Conservation (phyloP, 2,888 invertebrate species). For the Noctua pronuba region DNA sequence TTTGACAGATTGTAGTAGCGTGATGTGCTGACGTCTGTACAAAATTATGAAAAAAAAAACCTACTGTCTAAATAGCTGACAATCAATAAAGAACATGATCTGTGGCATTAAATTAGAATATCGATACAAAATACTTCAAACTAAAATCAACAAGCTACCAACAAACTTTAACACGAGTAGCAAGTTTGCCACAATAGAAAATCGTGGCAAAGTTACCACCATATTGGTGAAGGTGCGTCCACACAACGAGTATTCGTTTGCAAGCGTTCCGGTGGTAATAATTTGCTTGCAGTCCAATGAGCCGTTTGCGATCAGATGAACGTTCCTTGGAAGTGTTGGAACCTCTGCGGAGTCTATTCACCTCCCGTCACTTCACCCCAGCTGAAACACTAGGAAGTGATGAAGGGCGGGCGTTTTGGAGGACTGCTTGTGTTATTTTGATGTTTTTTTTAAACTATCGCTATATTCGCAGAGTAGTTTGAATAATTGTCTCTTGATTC, state of each 20-base stretch:
- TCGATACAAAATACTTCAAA: constrained; percentile 1
- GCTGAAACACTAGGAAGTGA: not conserved
- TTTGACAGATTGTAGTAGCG: too few relatives aligned
- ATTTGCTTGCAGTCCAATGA: not conserved
- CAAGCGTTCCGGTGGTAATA: not conserved
- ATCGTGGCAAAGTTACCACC: constrained; percentile 32
- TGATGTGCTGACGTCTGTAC: too few relatives aligned
- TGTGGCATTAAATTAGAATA: constrained; percentile 4
- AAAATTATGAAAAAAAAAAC: not conserved
- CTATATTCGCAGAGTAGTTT: not conserved
- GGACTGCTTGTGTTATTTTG: not conserved
- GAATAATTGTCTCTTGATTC: not conserved
- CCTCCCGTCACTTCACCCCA: not conserved
- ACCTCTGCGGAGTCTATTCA: not conserved
- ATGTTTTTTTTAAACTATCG: not conserved
- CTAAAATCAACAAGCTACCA: constrained; percentile 19
- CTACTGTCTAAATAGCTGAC: constrained; percentile 10
- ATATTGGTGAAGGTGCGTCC: not conserved
- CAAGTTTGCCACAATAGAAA: constrained; percentile 23
- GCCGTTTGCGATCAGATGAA: not conserved
- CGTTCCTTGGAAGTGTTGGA: not conserved
- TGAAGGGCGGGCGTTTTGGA: too few relatives aligned
- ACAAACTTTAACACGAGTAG: not conserved
- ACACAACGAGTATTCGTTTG: not conserved
- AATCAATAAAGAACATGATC: not conserved